A percentile compares a stretch with the other conserved stretches of the same genome.
Conservation (phyloP, 2,113 vertebrate species). For the Sylvilagus bachmani region DNA sequence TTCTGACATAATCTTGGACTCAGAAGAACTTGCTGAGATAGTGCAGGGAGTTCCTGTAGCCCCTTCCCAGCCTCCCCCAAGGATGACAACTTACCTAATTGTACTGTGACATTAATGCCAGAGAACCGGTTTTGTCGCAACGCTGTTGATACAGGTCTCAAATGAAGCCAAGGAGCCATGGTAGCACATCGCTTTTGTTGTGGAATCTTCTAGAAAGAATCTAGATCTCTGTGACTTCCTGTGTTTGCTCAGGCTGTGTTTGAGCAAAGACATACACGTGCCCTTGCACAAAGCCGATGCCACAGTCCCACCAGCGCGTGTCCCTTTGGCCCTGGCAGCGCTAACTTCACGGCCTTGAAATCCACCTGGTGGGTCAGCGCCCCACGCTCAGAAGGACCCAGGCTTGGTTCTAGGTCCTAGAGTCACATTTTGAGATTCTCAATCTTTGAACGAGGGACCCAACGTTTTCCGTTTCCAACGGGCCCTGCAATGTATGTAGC, state of each 20-base stretch:
- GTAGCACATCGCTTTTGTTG: not conserved
- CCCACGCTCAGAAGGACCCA: not conserved
- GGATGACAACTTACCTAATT: rapidly evolving
- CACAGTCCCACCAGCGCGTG: rapidly evolving
- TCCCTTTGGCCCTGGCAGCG: not conserved
- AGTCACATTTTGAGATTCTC: not conserved
- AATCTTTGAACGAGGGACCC: not conserved
- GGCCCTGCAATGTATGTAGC: too few relatives aligned
- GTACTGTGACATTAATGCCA: rapidly evolving
- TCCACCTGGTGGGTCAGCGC: rapidly evolving
- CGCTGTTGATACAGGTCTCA: not conserved
- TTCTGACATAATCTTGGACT: not conserved
- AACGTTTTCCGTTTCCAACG: not conserved
- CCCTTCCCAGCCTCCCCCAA: not conserved
- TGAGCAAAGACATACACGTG: not conserved
- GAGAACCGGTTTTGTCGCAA: rapidly evolving
- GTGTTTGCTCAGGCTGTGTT: not conserved
- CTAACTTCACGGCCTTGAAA: rapidly evolving
- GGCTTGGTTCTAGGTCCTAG: not conserved
- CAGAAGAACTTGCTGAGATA: not conserved
- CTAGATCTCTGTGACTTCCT: not conserved
- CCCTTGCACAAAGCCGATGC: not conserved
- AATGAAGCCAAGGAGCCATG: not conserved
- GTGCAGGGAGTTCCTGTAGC: not conserved
- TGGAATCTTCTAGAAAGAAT: not conserved